A percentile compares a stretch with the other conserved stretches of the same genome.
phyloP scores from a whole-genome alignment of 2,113 vertebrate species.

The Spilogale gracilis region DNA sequence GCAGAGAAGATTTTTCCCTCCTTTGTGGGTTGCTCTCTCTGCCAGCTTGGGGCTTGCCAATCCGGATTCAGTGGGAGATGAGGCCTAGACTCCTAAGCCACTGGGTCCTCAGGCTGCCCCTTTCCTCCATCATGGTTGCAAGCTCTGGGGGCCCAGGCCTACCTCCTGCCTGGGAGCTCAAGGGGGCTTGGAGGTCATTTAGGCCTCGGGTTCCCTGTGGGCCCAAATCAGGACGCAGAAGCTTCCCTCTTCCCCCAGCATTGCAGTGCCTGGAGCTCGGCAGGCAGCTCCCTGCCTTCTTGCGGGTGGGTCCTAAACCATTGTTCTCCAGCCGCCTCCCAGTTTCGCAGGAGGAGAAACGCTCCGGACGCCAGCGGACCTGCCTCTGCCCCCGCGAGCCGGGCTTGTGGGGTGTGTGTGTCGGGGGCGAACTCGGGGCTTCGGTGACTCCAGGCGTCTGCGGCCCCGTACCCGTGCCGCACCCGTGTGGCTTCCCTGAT shows the following conservation, averaged over 20 bases:
- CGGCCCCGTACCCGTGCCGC: accelerated
- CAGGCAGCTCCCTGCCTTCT: neutral
- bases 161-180: neutral
- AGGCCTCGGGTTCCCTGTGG: neutral
- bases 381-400: neutral
- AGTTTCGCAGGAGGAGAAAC: neutral
- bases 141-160: neutral
- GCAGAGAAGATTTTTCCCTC: neutral
- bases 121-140: accelerated
- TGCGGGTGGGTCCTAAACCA: neutral
- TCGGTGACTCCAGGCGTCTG: neutral
- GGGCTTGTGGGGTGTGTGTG: neutral
- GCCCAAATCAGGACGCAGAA: neutral
- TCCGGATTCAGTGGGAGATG: accelerated
- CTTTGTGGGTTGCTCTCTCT: neutral
- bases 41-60: neutral
- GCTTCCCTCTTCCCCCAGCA: neutral
- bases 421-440: neutral
- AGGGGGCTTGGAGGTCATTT: conserved; percentile 79
- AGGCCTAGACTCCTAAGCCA: neutral
- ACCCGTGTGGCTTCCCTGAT: accelerated
- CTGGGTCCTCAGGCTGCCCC: neutral
- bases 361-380: neutral
- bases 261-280: neutral
- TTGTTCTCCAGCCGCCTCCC: neutral